Conservation (phyloP, 2,888 invertebrate species). For the Ormyrus nitidulus region DNA sequence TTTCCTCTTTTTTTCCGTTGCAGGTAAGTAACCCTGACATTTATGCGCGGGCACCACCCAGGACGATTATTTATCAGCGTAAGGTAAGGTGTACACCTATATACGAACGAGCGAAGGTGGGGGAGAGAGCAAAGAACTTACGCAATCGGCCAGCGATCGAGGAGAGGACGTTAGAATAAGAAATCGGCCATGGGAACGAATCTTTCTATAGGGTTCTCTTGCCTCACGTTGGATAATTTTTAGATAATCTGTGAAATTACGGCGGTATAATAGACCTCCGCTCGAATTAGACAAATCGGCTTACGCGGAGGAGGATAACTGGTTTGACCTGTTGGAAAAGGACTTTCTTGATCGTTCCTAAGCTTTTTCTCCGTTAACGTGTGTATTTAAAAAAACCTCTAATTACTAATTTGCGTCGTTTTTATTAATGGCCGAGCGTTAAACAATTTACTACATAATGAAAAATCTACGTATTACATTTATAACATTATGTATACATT, state of each 20-base stretch:
- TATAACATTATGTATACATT: too few relatives aligned
- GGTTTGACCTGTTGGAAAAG: constrained; percentile 42
- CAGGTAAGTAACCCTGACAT: constrained; percentile 51
- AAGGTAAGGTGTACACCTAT: constrained; percentile 22
- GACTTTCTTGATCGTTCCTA: constrained; percentile 15
- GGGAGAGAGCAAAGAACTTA: not conserved
- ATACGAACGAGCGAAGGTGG: not conserved
- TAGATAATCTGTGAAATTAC: constrained; percentile 51
- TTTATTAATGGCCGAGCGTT: not conserved
- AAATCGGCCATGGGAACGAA: constrained; percentile 48
- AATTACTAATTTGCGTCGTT: not conserved
- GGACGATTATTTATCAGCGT: constrained; percentile 42
- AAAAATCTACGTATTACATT: too few relatives aligned
- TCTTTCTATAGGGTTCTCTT: constrained; percentile 12
- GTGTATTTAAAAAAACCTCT: not conserved
- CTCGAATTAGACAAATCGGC: constrained; percentile 45
- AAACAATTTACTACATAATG: too few relatives aligned
- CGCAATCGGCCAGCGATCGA: constrained; percentile 21
- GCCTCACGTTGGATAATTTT: constrained; percentile 45
- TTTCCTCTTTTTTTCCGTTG: constrained; percentile 31
- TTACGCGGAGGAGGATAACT: constrained; percentile 43
- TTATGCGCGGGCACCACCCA: constrained; percentile 44
- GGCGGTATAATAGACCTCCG: constrained; percentile 38
- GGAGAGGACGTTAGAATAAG: constrained; percentile 2
- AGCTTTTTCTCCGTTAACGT: not conserved